Evolutionary conservation across 2,888 invertebrate species (phyloP), one percentile per base, ranked within the genome.

Genomic region (Tuta absoluta): DNA sequence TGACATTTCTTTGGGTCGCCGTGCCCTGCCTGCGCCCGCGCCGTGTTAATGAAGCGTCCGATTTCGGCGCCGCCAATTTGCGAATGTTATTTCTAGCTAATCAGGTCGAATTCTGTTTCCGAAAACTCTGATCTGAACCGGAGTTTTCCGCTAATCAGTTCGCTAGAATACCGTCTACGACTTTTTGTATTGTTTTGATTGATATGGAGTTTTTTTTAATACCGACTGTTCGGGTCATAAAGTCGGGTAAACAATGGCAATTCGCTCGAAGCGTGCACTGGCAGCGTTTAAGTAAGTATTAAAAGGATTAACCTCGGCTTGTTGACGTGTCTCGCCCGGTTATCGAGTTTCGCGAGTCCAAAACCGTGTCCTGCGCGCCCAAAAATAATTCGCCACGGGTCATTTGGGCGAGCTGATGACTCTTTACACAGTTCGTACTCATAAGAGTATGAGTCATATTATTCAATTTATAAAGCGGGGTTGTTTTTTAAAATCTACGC

Each of bases 1-100:
- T 85, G 87, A 88, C 88, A 89, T 89, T 90, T 88, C 87, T 87
- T 85, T 81, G 80, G 82, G 81, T 80, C 82, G 81, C 82, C 81
- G 83, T 83, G 85, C n/a, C 56, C 28, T 53, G 53, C 38, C 8
- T 38, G 38, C 38, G 80, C 80, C 82, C 81, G 79, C 84, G 79
- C 84, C 80, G 88, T 80, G 88, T 88, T 90, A 91, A 91, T 89
- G 86, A 89, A 89, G 89, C 89, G 81, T 90, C 89, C 84, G 76
- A 87, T 87, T 87, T 84, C 87, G 84, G 85, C 85, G 86, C 86
- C 85, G 82, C 77, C 80, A 80, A 77, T 79, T 79, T 72, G 48
- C 75, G 69, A 73, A 75, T 77, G 77, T 79, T 74, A 77, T 77
- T 56, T 81, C 80, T 77, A 70, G 73, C 75, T 81, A 82, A 85